Evolutionary conservation across 2,888 invertebrate genomes (phyloP).

Genomic region (Papilio demoleus): DNA sequence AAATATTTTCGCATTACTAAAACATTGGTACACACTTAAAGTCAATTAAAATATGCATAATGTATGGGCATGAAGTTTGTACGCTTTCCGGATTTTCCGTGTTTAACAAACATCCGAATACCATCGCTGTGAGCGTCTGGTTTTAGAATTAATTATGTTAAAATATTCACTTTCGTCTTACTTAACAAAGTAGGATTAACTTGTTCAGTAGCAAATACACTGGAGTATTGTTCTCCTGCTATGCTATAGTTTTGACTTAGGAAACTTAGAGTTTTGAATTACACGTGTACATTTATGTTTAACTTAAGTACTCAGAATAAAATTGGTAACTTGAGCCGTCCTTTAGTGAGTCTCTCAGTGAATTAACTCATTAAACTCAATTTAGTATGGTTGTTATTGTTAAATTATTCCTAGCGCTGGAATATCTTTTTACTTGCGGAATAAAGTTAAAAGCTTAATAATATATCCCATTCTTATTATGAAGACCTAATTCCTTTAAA

Average conservation of each 20-base stretch:
- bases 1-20: too few species aligned
- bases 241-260: background rate
- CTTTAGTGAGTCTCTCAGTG: too few species aligned
- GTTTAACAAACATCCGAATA: conserved; percentile 17
- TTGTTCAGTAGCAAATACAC: conserved; percentile 12
- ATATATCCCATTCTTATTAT: too few species aligned
- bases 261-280: background rate
- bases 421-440: too few species aligned
- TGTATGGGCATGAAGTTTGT: conserved; percentile 5
- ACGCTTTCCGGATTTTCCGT: conserved; percentile 9
- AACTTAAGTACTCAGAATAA: too few species aligned
- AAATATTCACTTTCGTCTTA: conserved; percentile 24
- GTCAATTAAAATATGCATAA: conserved; percentile 15
- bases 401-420: too few species aligned
- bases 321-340: too few species aligned
- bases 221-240: background rate
- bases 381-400: too few species aligned
- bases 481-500: too few species aligned
- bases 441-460: too few species aligned
- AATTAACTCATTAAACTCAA: too few species aligned
- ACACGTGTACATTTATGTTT: background rate
- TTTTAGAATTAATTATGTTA: conserved; percentile 22
- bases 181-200: conserved; percentile 23
- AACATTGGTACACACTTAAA: background rate
- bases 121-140: conserved; percentile 7